Base-by-base conservation (phyloP, 2,797 vertebrate species). In the Lepus oiostolus region DNA sequence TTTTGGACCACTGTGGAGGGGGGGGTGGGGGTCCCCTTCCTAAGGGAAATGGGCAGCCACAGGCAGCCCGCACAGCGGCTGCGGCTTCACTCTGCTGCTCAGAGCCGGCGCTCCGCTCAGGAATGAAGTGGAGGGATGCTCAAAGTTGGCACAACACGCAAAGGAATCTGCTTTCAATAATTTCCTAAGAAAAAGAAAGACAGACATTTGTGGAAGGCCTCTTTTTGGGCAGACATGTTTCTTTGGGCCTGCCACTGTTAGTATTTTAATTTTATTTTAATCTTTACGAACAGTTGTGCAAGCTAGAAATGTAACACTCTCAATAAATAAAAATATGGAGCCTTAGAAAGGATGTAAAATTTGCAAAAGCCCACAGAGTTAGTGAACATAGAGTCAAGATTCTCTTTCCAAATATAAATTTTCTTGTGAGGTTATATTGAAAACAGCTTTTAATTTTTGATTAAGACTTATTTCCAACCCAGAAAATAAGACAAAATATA, bases 221-320 rank as follows among this genome's bases (percentile, higher is more conserved):
- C 4, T 28, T 88, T 93, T 24, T 42, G 54, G 35, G 72, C 32
- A 83, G 65, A 24, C 8, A 28, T 67, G 82, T 9, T 76, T 86
- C 62, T 70, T 77, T 38, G 52, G 82, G 65, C 4, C 38, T 87
- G 6, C 35, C 24, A 50, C 19, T 85, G 5, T 84, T 84, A 38
- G 1, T n/a, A 67, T 88, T 95, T 93, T 88, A 71, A 58, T 65
- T 84, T 84, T 28, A 17, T 71, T 91, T 88, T 32, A 74, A 17
- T 77, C 5, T n/a, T 84, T 93, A 47, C 24, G 76, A 67, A 47
- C 65, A 68, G 35, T 75, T 60, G 13, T 52, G 10, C 74, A 80
- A 24, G 4, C 60, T 52, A 62, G 4, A 58, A 63, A 62, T 35
- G 17, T 5, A 58, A 74, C 28, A 16, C 21, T 4, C 54, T 72